Evolutionary conservation across 2,113 vertebrate species (phyloP).

Genomic region (Zosterops borbonicus): DNA sequence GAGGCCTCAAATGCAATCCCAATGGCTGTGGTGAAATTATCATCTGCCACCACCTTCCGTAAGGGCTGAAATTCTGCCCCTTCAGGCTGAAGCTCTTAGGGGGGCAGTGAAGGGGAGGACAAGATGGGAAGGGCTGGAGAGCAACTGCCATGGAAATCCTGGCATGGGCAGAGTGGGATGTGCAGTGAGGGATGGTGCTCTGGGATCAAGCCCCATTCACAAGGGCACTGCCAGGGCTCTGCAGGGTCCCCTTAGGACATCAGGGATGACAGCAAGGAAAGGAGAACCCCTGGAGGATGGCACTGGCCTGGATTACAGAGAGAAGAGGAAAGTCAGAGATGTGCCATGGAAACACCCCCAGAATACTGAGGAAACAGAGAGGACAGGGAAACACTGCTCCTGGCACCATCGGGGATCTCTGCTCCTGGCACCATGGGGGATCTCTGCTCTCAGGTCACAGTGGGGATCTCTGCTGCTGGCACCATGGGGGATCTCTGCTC

Average conservation of each 20-base stretch:
- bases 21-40: fast-evolving
- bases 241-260: fast-evolving
- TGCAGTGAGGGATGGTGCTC: neutral
- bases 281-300: fast-evolving
- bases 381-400: neutral
- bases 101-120: too few species aligned
- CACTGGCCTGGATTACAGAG: neutral
- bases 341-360: neutral
- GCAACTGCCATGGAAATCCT: fast-evolving
- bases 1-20: neutral
- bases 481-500: too few species aligned
- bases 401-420: too few species aligned
- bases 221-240: neutral
- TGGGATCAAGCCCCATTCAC: neutral
- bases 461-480: too few species aligned
- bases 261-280: neutral
- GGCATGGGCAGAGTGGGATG: neutral
- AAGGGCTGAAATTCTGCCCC: neutral
- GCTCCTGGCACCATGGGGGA: too few species aligned
- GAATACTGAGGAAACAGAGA: neutral
- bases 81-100: neutral
- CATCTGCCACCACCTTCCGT: neutral
- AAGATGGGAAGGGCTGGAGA: neutral
- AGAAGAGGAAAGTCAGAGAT: fast-evolving
- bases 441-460: too few species aligned